Percentiles rank a stretch among this genome's conserved stretches.
phyloP scores from a whole-genome alignment of 2,797 vertebrate species.

The Falco peregrinus region DNA sequence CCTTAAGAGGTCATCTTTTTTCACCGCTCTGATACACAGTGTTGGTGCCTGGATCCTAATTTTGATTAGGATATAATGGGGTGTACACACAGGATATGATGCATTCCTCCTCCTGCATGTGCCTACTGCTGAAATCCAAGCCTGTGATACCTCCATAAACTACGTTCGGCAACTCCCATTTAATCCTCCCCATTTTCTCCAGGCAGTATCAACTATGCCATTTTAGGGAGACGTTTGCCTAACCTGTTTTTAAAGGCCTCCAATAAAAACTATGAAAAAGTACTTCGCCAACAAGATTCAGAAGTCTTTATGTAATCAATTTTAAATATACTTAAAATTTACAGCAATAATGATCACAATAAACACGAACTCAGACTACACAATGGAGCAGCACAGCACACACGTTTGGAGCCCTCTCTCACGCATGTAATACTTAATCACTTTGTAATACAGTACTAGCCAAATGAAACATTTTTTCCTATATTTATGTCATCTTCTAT shows the following conservation, averaged over 20 bases:
- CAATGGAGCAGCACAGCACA: not conserved
- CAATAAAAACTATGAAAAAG: not conserved
- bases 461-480: not conserved
- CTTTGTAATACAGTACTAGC: not conserved
- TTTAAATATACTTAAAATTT: not conserved
- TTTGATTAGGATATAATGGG: not conserved
- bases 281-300: not conserved
- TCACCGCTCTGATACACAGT: not conserved
- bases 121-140: not conserved
- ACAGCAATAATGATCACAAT: not conserved
- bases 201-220: not conserved
- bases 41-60: not conserved
- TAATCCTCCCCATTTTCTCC: constrained; percentile 5
- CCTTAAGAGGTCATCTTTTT: not conserved
- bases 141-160: not conserved
- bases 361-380: not conserved
- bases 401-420: not conserved
- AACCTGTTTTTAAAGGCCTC: not conserved
- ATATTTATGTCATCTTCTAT: not conserved
- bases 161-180: constrained; percentile 32
- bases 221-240: not conserved
- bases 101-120: not conserved
- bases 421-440: not conserved
- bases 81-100: not conserved
- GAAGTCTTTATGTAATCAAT: not conserved